phyloP scores from a whole-genome alignment of 2,797 vertebrate species.

The Tachyglossus aculeatus region DNA sequence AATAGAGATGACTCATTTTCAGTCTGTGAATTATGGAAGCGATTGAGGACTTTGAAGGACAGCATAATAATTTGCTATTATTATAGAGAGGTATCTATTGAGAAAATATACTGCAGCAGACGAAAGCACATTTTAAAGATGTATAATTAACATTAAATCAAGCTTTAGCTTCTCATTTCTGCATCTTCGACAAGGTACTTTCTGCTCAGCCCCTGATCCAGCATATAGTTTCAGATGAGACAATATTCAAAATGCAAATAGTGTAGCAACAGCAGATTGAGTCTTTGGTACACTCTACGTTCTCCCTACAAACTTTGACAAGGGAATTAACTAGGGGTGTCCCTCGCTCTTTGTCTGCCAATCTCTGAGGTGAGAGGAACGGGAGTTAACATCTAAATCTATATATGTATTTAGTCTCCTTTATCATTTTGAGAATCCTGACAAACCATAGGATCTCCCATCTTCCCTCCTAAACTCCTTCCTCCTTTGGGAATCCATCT shows the following conservation, averaged over 20 bases:
- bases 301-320: conserved; percentile 53
- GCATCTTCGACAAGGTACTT: conserved; percentile 45
- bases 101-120: conserved; percentile 41
- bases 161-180: conserved; percentile 54
- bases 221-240: conserved; percentile 37
- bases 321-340: conserved; percentile 58
- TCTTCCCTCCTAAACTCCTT: too few species aligned
- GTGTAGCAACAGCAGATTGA: conserved; percentile 62
- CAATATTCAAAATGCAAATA: conserved; percentile 62
- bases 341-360: conserved; percentile 62
- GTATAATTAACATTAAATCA: conserved; percentile 60
- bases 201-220: conserved; percentile 33
- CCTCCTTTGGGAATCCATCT: too few species aligned
- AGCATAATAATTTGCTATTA: conserved; percentile 57
- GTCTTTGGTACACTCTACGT: conserved; percentile 64
- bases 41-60: conserved; percentile 40
- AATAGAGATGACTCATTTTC: conserved; percentile 53
- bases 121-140: conserved; percentile 33
- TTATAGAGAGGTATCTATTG: conserved; percentile 39
- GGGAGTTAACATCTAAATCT: too few species aligned
- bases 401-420: too few species aligned
- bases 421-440: too few species aligned
- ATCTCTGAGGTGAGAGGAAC: too few species aligned
- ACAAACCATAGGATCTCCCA: too few species aligned
- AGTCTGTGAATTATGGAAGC: conserved; percentile 30